A percentile compares a stretch with the other conserved stretches of the same genome.
Evolutionary conservation across 1,140 invertebrate genomes (phyloP).

Genomic region (Nasonia giraulti): DNA sequence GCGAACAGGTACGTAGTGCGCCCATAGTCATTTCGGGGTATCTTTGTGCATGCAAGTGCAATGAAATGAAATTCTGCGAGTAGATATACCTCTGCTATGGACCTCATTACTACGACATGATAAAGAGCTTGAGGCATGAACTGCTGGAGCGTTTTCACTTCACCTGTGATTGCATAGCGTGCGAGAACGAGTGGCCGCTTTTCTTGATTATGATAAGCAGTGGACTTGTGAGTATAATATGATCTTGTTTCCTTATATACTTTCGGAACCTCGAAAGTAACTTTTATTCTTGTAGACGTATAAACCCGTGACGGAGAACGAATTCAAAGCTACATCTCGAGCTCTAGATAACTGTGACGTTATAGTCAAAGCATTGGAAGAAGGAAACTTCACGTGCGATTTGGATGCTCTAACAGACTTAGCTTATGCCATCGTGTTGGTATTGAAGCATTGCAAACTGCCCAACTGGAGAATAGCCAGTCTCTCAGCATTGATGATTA

Average conservation of each 20-base stretch:
- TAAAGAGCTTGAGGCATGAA: background rate
- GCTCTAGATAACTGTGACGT: slow-evolving; percentile 9
- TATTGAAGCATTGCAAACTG: background rate
- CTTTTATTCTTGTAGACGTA: background rate
- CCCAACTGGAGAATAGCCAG: slow-evolving; percentile 38
- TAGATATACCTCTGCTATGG: slow-evolving; percentile 44
- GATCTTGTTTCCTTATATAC: background rate
- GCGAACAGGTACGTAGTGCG: slow-evolving; percentile 24
- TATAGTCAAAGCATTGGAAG: slow-evolving; percentile 1
- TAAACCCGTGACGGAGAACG: background rate
- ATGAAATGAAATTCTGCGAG: background rate
- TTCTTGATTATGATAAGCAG: slow-evolving; percentile 2
- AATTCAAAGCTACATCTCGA: background rate
- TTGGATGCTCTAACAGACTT: background rate
- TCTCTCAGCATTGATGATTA: slow-evolving; percentile 21
- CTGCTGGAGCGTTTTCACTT: slow-evolving; percentile 24
- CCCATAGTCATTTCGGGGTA: background rate
- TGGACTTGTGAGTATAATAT: slow-evolving; percentile 14
- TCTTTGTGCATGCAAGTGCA: background rate
- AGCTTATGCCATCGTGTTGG: slow-evolving; percentile 35
- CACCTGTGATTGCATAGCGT: slow-evolving; percentile 38
- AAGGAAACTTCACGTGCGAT: background rate
- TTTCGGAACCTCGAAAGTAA: background rate
- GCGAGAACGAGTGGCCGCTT: slow-evolving; percentile 33
- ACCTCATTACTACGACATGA: slow-evolving; percentile 24